A percentile compares a stretch with the other conserved stretches of the same genome.
Evolutionary conservation across 2,113 vertebrate genomes (phyloP).

Genomic region (pig (Sus scrofa)): T2T-Sscrofa CM000812.6:139408501-139409000

Average conservation of each 20-base stretch:
- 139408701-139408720: background rate
- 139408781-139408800: background rate
- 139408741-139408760: background rate
- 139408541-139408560: too few relatives aligned
- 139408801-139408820: background rate
- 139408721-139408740: background rate
- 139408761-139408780: background rate
- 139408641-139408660: too few relatives aligned
- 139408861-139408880: background rate
- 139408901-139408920: background rate
- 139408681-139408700: too few relatives aligned
- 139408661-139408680: too few relatives aligned
- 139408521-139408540: too few relatives aligned
- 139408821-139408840: slow-evolving; percentile 21
- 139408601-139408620: too few relatives aligned
- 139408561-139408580: too few relatives aligned
- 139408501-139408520: too few relatives aligned
- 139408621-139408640: too few relatives aligned
- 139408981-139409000: background rate
- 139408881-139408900: background rate
- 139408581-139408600: too few relatives aligned
- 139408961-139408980: background rate
- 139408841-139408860: background rate
- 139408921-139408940: background rate
- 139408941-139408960: background rate